These are phyloP conservation scores for Penaeus monodon DNA, from an alignment of 2,888 invertebrate species.

Conservation along the genomic window DNA sequence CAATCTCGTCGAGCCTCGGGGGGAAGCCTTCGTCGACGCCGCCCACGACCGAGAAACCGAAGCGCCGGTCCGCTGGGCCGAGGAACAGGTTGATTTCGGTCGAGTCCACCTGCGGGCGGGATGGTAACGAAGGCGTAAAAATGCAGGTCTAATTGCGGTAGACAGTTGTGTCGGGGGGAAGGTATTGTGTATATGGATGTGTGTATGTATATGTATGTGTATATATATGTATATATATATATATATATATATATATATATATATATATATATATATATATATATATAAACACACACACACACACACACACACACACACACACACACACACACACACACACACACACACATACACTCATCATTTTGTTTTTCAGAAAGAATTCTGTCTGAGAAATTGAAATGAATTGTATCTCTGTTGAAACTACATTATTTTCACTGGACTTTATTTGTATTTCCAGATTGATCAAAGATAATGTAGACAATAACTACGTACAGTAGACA, in stretches of 20 bases:
- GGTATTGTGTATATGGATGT: not conserved
- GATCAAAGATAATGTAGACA: too few relatives aligned
- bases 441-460: too few relatives aligned
- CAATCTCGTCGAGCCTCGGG: constrained; percentile 69
- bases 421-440: too few relatives aligned
- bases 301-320: too few relatives aligned
- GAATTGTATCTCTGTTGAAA: too few relatives aligned
- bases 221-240: constrained; percentile 18
- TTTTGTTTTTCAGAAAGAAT: too few relatives aligned
- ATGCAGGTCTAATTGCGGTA: not conserved
- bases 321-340: too few relatives aligned
- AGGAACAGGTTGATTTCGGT: constrained; percentile 66
- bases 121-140: too few relatives aligned
- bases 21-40: constrained; percentile 69
- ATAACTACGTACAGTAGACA: too few relatives aligned
- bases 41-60: constrained; percentile 70
- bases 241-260: constrained; percentile 21
- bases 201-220: not conserved
- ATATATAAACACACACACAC: not conserved
- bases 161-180: not conserved
- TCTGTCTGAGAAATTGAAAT: too few relatives aligned
- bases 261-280: not conserved
- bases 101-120: not conserved
- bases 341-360: too few relatives aligned
- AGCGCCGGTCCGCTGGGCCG: constrained; percentile 67